Conservation (phyloP, 2,797 vertebrate genomes). For the Sebastes oblongus region DNA sequence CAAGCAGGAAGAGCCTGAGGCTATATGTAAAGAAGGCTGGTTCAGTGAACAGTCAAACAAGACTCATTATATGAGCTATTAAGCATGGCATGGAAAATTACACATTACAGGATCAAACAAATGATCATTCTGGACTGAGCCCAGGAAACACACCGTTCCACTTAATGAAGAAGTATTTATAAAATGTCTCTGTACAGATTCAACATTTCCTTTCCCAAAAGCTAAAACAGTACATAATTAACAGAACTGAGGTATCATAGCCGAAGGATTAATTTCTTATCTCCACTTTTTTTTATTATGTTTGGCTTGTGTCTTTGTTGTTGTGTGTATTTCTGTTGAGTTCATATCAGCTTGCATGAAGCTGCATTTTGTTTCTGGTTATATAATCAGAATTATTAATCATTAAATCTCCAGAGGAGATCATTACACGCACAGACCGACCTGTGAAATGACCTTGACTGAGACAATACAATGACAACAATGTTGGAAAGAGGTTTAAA, state of each 20-base stretch:
- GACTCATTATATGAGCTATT: conserved; percentile 58
- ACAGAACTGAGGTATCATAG: neutral
- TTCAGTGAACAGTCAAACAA: conserved; percentile 59
- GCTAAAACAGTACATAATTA: neutral
- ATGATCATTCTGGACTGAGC: neutral
- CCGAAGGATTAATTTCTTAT: neutral
- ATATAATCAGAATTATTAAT: conserved; percentile 14
- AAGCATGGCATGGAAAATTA: conserved; percentile 26
- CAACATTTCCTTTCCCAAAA: neutral
- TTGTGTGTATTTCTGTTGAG: neutral
- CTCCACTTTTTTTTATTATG: neutral
- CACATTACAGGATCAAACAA: conserved; percentile 22
- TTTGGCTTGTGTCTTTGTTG: neutral
- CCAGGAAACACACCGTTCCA: neutral
- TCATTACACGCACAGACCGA: conserved; percentile 25
- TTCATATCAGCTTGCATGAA: neutral
- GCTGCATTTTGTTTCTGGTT: neutral
- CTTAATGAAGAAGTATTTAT: neutral
- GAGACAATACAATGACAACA: neutral
- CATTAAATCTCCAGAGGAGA: conserved; percentile 18
- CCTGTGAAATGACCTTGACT: conserved; percentile 32
- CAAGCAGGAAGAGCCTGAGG: conserved; percentile 60
- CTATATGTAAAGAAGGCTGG: neutral
- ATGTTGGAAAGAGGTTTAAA: neutral
- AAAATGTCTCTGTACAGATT: neutral